Conservation (phyloP, 2,888 invertebrate species). For the Thera britannica region DNA sequence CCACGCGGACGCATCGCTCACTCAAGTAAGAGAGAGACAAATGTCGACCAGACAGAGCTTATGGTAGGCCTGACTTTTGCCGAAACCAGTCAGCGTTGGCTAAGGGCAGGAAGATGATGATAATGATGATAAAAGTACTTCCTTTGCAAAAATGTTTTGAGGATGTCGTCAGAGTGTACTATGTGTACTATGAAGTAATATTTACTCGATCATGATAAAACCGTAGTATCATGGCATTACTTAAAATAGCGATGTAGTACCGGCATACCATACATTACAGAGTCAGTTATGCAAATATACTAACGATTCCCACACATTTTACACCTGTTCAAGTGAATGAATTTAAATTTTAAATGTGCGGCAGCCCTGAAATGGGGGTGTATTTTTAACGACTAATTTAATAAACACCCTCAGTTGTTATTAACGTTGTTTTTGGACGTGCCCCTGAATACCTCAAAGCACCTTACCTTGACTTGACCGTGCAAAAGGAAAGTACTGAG, state of each 20-base stretch:
- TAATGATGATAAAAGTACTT: too few species aligned
- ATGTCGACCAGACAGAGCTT: too few species aligned
- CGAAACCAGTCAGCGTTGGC: too few species aligned
- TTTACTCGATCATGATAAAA: neutral
- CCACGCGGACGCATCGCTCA: too few species aligned
- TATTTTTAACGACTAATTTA: slow-evolving; percentile 35
- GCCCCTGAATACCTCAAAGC: neutral
- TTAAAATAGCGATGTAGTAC: slow-evolving; percentile 12
- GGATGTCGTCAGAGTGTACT: too few species aligned
- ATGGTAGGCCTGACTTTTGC: too few species aligned
- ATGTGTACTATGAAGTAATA: neutral
- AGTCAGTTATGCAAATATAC: slow-evolving; percentile 60
- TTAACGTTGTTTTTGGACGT: neutral
- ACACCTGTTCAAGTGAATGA: slow-evolving; percentile 67
- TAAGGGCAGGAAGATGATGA: too few species aligned
- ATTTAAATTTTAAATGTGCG: slow-evolving; percentile 55
- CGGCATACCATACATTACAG: slow-evolving; percentile 27
- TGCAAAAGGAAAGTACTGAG: too few species aligned
- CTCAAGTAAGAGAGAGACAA: too few species aligned
- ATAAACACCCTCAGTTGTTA: slow-evolving; percentile 3
- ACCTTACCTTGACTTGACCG: neutral
- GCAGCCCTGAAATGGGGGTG: slow-evolving; percentile 48
- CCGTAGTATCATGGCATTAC: neutral
- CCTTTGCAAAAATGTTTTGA: too few species aligned
- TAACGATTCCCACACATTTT: slow-evolving; percentile 70